Conservation (phyloP, 2,113 vertebrate genomes). For the Clarias macrocephalus region DNA sequence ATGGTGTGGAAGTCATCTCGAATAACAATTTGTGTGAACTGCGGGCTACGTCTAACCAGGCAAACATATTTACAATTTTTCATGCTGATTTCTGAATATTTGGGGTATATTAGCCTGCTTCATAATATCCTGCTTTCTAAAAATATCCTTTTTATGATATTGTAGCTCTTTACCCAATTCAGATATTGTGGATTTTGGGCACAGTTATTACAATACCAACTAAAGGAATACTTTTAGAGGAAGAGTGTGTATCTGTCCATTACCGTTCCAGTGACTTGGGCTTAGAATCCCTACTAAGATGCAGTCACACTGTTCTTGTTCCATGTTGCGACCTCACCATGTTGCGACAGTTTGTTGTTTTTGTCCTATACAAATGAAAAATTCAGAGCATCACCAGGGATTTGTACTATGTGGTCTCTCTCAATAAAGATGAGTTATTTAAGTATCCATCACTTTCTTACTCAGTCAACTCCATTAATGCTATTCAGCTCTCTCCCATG, state of each 20-base stretch:
- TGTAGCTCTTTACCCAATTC: background rate
- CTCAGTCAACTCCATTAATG: conserved; percentile 21
- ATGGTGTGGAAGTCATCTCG: conserved; percentile 12
- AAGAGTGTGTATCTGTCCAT: background rate
- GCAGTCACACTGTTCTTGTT: background rate
- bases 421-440: conserved; percentile 14
- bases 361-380: background rate
- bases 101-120: too few species aligned
- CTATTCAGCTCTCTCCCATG: conserved; percentile 19
- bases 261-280: background rate
- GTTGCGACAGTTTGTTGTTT: background rate
- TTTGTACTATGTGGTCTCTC: background rate
- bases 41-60: background rate
- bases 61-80: conserved; percentile 16
- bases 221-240: background rate
- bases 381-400: background rate
- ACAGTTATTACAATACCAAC: background rate
- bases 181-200: background rate
- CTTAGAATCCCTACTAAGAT: background rate
- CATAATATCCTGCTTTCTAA: background rate
- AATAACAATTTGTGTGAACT: conserved; percentile 10
- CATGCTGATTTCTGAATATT: background rate
- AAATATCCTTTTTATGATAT: background rate
- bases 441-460: conserved; percentile 25
- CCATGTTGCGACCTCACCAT: background rate